A percentile compares a stretch with the other conserved stretches of the same genome.
Conservation (phyloP, 2,888 invertebrate genomes). For the Drosophila pseudotakahashii region DNA sequence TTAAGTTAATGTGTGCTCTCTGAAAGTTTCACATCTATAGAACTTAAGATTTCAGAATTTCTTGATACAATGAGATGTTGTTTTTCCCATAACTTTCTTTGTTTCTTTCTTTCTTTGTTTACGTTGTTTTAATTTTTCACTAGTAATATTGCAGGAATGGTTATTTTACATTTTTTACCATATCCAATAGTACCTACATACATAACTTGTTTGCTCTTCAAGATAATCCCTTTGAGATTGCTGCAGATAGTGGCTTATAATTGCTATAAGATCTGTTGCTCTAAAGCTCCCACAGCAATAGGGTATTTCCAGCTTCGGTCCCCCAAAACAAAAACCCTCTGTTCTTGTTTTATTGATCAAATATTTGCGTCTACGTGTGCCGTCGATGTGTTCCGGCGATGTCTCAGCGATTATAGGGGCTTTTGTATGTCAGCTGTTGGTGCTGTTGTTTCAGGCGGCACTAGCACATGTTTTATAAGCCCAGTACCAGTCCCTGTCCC, state of each 20-base stretch:
- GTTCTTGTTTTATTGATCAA: constrained; percentile 66
- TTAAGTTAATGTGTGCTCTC: neutral
- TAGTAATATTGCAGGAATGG: neutral
- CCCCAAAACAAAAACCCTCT: constrained; percentile 18
- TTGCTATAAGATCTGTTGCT: neutral
- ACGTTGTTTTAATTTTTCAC: neutral
- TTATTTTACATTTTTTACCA: neutral
- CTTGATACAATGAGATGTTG: too few species aligned
- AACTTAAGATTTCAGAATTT: too few species aligned
- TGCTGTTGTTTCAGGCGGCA: constrained; percentile 15
- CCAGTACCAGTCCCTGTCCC: neutral
- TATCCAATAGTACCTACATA: neutral
- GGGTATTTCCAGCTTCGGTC: constrained; percentile 14
- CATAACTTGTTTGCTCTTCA: neutral
- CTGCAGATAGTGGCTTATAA: neutral
- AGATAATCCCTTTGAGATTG: neutral
- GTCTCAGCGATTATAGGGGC: constrained; percentile 20
- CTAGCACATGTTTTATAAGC: constrained; percentile 23
- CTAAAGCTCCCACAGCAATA: neutral
- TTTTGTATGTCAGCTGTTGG: constrained; percentile 27
- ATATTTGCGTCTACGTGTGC: constrained; percentile 60
- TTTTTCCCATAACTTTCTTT: neutral
- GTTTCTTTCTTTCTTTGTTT: neutral
- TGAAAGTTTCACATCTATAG: too few species aligned
- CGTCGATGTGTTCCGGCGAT: constrained; percentile 35